phyloP scores from a whole-genome alignment of 2,113 vertebrate genomes.

The Orthonyx spaldingii region DNA sequence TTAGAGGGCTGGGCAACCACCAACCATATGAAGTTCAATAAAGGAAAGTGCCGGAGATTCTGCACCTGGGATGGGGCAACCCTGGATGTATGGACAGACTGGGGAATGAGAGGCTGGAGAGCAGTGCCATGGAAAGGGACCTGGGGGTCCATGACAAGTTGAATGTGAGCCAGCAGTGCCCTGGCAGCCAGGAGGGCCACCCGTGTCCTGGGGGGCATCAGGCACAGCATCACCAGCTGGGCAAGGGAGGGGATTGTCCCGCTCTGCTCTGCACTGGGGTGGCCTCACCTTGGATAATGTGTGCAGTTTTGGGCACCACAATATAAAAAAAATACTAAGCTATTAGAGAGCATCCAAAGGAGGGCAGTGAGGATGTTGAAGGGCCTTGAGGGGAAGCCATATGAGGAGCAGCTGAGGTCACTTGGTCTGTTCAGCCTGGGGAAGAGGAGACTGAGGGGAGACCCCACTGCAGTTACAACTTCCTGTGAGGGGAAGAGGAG shows the following conservation, averaged over 20 bases:
- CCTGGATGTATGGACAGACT: not conserved
- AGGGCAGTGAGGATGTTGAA: not conserved
- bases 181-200: not conserved
- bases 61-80: not conserved
- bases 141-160: not conserved
- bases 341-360: not conserved
- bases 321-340: not conserved
- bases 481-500: not conserved
- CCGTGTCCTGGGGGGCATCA: not conserved
- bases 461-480: not conserved
- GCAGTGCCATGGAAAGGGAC: not conserved
- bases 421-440: not conserved
- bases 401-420: not conserved
- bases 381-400: not conserved
- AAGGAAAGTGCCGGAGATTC: not conserved
- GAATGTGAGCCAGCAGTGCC: not conserved
- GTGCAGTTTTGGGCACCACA: not conserved
- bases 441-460: not conserved
- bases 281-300: not conserved
- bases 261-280: not conserved
- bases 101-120: not conserved
- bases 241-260: not conserved
- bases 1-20: not conserved
- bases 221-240: not conserved
- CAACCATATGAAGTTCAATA: not conserved